These are phyloP conservation scores for Pollenia griseotomentosa DNA, from an alignment of 2,888 invertebrate species.

Conservation along the genomic window DNA sequence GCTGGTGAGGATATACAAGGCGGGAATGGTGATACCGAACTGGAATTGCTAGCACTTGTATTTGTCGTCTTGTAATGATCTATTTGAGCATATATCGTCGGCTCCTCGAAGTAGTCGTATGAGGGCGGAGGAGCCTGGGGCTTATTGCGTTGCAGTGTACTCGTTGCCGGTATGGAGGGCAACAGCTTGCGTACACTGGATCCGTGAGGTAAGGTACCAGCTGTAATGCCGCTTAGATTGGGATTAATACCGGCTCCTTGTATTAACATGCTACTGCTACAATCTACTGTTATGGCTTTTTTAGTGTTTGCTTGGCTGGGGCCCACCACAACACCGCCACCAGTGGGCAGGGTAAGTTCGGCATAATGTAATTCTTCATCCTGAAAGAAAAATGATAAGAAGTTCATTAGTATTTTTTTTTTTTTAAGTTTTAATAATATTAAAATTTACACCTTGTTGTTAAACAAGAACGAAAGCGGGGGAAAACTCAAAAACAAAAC, in stretches of 20 bases:
- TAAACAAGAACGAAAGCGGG: background rate
- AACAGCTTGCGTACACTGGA: conserved; percentile 81
- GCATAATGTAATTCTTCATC: conserved; percentile 84
- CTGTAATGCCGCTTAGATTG: conserved; percentile 56
- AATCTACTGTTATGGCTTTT: conserved; percentile 77
- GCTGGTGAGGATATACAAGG: conserved; percentile 85
- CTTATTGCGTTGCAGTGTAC: conserved; percentile 82
- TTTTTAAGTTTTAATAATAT: conserved; percentile 47
- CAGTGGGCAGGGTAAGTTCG: conserved; percentile 81
- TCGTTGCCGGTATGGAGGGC: conserved; percentile 80
- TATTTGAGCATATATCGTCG: conserved; percentile 90
- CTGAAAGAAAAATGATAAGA: conserved; percentile 71
- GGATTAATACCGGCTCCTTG: conserved; percentile 76
- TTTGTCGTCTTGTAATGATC: conserved; percentile 86
- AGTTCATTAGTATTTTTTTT: conserved; percentile 47
- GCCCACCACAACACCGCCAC: conserved; percentile 65
- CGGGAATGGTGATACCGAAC: conserved; percentile 83
- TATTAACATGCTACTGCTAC: conserved; percentile 77
- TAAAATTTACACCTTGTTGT: conserved; percentile 54
- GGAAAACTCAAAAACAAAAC: conserved; percentile 26
- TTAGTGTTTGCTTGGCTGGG: conserved; percentile 72
- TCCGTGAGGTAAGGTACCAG: conserved; percentile 80
- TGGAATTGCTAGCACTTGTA: conserved; percentile 74
- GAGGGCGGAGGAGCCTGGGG: conserved; percentile 81
- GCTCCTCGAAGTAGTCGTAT: conserved; percentile 86